These are phyloP conservation scores for Anhinga anhinga DNA, from an alignment of 2,113 vertebrate genomes.

Conservation along the genomic window DNA sequence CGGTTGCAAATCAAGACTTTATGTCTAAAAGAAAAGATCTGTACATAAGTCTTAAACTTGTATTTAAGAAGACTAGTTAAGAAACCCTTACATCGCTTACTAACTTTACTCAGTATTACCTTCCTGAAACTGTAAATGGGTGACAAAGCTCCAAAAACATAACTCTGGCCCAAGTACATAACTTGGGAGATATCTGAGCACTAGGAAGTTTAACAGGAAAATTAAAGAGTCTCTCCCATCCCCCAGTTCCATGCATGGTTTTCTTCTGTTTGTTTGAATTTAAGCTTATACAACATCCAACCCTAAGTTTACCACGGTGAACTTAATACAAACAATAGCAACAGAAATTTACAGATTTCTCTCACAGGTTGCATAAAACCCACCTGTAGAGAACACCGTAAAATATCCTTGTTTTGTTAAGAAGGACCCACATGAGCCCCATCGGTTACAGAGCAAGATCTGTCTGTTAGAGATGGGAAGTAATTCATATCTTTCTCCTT, in stretches of 20 bases:
- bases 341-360: neutral
- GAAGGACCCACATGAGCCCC: neutral
- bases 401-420: neutral
- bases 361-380: neutral
- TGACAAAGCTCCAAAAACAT: neutral
- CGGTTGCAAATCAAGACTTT: neutral
- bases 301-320: neutral
- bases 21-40: neutral
- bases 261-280: neutral
- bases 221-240: neutral
- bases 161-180: neutral
- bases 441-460: fast-evolving
- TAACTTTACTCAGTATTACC: neutral
- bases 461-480: neutral
- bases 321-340: neutral
- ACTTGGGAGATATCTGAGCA: fast-evolving
- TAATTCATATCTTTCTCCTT: neutral
- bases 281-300: neutral
- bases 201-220: neutral
- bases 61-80: too few species aligned
- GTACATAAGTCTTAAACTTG: too few species aligned
- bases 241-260: neutral
- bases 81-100: neutral
- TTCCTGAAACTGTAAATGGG: neutral
- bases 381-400: neutral